Conservation (phyloP, 2,797 vertebrate genomes). For the Liasis olivaceus region DNA sequence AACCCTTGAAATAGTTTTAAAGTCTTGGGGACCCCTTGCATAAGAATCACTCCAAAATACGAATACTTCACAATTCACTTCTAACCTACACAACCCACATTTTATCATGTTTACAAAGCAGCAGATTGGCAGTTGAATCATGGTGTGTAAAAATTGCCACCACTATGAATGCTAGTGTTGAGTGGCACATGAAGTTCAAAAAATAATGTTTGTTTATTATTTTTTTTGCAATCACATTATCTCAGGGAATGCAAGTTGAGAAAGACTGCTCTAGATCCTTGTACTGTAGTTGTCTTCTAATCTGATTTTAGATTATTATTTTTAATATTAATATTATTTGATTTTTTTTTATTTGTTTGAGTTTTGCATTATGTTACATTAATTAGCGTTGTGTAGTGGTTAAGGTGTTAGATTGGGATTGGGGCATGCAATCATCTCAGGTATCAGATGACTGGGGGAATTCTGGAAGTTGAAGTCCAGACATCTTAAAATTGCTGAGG, state of each 20-base stretch:
- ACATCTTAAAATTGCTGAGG: background rate
- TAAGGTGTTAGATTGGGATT: background rate
- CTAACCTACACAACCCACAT: background rate
- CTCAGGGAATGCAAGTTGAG: background rate
- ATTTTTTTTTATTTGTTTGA: background rate
- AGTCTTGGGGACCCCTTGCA: background rate
- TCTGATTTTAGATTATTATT: background rate
- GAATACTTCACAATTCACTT: background rate
- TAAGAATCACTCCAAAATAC: background rate
- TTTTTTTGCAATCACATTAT: background rate
- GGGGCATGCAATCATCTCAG: background rate
- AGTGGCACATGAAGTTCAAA: background rate
- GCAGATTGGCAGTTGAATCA: background rate
- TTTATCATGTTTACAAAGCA: background rate
- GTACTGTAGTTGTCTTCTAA: background rate
- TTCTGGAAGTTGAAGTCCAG: background rate
- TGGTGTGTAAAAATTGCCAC: background rate
- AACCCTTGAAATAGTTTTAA: background rate
- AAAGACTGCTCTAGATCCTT: background rate
- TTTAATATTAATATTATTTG: background rate
- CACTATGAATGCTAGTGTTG: background rate
- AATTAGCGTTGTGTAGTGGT: background rate
- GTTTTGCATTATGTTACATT: background rate
- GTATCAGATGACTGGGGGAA: background rate
- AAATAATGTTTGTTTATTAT: background rate